Evolutionary conservation across 2,888 invertebrate genomes (phyloP), one percentile per base, ranked within the genome.

Genomic region (Sabatieria punctata): DNA sequence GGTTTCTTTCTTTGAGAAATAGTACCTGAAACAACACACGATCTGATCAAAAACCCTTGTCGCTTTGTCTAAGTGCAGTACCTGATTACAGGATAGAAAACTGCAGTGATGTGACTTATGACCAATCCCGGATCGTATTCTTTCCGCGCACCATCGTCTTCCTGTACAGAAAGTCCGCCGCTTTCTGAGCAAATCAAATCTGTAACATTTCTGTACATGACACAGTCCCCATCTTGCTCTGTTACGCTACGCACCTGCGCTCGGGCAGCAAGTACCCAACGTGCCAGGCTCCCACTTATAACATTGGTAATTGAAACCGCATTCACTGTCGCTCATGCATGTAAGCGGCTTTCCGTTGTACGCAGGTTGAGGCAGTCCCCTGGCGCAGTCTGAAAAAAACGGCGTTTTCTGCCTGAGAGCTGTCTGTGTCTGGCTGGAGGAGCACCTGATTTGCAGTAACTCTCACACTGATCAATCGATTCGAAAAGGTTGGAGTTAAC

Each of bases 1-100:
- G 23, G 33, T 23, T 40, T 51, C 43, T 19, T 38, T 25, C n/a
- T 41, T 15, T 11, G 49, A 49, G 39, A 41, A 50, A 44, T 35
- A 49, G 23, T 49, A 47, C 21, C 46, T 49, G 37, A 2, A 33
- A 19, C 23, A 27, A 44, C 4, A 25, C 18, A 4, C 19, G 27
- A 23, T 39, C 24, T 21, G 26, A 30, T 30, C 8, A 11, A 30
- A 11, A 6, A 30, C 15, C 15, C 15, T 6, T 30, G 6, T 6
- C 15, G 30, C 6, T 30, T 15, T 11, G 15, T 30, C 30, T 11
- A 30, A 30, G 8, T 30, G 15, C 15, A 6, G 37, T 42, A 52
- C 47, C 52, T 27, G 6, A 50, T 49, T 13, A 51, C 51, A 1
- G 52, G 52, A 33, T 43, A 52, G 39, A 48, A 52, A 4, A 51